phyloP scores from a whole-genome alignment of 1,140 invertebrate species.

The Bradysia coprophila region DNA sequence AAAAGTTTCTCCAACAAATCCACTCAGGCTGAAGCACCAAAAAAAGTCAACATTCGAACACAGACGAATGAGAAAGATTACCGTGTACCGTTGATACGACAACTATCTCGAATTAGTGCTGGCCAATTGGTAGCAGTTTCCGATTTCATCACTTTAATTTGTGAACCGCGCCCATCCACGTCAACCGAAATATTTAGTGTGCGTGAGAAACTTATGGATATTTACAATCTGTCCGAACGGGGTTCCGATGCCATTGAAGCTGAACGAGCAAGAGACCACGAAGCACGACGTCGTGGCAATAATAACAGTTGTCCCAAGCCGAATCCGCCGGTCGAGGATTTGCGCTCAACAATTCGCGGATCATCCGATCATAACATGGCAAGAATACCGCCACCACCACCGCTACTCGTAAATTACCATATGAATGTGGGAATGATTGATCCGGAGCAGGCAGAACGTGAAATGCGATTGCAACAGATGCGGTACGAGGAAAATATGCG shows the following conservation, averaged over 20 bases:
- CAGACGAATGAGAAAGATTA: slow-evolving; percentile 1
- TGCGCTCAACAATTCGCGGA: too few relatives aligned
- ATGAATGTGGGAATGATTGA: too few relatives aligned
- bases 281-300: too few relatives aligned
- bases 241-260: not conserved
- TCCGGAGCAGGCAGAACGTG: not conserved
- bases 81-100: not conserved
- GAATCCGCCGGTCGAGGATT: too few relatives aligned
- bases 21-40: not conserved
- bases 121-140: not conserved
- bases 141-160: not conserved
- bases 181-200: not conserved
- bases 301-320: too few relatives aligned
- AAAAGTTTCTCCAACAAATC: not conserved
- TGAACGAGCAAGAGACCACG: too few relatives aligned
- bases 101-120: not conserved
- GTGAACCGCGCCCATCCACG: not conserved
- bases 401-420: too few relatives aligned
- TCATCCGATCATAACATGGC: too few relatives aligned
- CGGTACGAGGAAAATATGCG: not conserved
- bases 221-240: not conserved
- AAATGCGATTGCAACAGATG: not conserved
- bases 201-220: not conserved
- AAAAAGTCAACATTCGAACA: not conserved
- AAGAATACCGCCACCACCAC: too few relatives aligned